phyloP scores from a whole-genome alignment of 2,797 vertebrate species.

The Argya squamiceps region DNA sequence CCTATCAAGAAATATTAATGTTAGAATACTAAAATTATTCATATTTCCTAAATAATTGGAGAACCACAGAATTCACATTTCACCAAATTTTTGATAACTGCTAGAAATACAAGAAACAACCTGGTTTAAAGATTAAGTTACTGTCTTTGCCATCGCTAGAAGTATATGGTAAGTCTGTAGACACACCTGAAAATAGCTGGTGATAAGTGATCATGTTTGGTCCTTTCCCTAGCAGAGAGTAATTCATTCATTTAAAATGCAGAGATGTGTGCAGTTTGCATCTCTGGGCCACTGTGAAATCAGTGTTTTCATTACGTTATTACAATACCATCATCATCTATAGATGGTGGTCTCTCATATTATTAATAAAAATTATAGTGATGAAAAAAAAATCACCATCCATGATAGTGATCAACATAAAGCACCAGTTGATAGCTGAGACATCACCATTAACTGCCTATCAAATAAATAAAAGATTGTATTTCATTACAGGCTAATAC shows the following conservation, averaged over 20 bases:
- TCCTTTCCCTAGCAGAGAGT: background rate
- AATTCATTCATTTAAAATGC: background rate
- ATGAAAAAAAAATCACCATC: background rate
- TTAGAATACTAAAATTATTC: background rate
- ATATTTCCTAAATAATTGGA: background rate
- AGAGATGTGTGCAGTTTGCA: background rate
- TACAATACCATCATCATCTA: background rate
- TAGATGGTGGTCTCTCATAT: background rate
- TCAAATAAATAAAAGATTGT: background rate
- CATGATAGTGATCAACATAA: background rate
- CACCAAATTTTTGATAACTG: background rate
- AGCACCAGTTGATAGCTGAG: background rate
- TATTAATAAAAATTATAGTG: background rate
- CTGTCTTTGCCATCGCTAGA: background rate
- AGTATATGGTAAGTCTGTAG: background rate
- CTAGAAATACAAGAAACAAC: background rate
- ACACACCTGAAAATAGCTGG: background rate
- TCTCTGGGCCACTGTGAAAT: background rate
- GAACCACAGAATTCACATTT: background rate
- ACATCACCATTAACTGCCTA: background rate
- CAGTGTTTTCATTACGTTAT: background rate
- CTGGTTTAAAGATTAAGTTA: background rate
- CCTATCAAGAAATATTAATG: background rate
- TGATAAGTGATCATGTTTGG: fast-evolving
- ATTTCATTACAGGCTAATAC: background rate